Base-by-base conservation (phyloP, 2,888 invertebrate species). In the Thyatira batis region DNA sequence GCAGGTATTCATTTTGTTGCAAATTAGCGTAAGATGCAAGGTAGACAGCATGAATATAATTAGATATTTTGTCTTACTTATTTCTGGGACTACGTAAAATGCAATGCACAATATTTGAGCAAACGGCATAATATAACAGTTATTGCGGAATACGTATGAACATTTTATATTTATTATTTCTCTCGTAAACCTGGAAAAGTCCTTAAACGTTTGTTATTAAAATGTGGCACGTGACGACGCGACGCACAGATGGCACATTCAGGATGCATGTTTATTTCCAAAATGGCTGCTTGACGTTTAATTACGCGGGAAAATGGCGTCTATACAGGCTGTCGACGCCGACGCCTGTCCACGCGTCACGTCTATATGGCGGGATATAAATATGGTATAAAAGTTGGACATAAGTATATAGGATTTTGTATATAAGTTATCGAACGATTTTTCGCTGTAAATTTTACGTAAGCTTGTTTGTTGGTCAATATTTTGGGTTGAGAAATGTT, bases 231-330 rank as follows among this genome's bases (percentile, higher is more conserved):
- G 62, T 64, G 68, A 60, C 67, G 61, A 49, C 39, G 13, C 17
- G 6, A 4, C 51, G 49, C 28, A 20, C 52, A 45, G 45, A 39
- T 44, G 57, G 52, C 44, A 46, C 60, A 53, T 54, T 65, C 68
- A 56, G 60, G 71, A 68, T 77, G 69, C 76, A 73, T 79, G 73
- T 78, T 80, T 76, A 78, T 76, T 72, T 70, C 66, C 71, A 82
- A 82, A 84, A 85, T 81, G 82, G 79, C 70, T 67, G 82, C 71
- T 74, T 80, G 87, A 85, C 85, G 76, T 87, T 85, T 86, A 88
- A 88, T 88, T 86, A 86, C 81, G 79, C 69, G 67, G 71, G 60
- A 71, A 33, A 76, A 78, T 50, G 50, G 54, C 52, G 43, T 25
- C 39, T 39, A 5, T 6, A 23, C 27, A 10, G 48, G 48, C 48